phyloP scores from a whole-genome alignment of 2,888 invertebrate genomes.

The Portevinia maculata region DNA sequence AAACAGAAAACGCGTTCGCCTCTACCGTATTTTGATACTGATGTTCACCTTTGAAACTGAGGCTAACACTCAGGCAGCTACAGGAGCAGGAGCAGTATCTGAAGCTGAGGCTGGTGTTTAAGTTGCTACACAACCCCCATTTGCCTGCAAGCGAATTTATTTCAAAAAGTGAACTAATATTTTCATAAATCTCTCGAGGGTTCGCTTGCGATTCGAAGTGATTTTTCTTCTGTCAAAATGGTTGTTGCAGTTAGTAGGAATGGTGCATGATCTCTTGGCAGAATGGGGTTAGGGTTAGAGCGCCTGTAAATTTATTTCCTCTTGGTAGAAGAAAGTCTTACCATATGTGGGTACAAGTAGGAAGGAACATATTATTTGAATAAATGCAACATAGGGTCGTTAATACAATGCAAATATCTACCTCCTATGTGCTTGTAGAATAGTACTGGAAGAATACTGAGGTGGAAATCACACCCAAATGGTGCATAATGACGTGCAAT shows the following conservation, averaged over 20 bases:
- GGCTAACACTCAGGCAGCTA: constrained; percentile 14
- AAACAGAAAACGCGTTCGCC: constrained; percentile 56
- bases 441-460: no score
- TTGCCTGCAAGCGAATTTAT: constrained; percentile 67
- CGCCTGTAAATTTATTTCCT: no score
- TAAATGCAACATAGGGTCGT: no score
- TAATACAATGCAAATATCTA: no score
- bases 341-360: no score
- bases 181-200: constrained; percentile 69
- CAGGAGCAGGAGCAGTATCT: constrained; percentile 4
- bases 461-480: no score
- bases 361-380: no score
- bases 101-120: not conserved
- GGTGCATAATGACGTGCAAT: no score
- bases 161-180: constrained; percentile 69
- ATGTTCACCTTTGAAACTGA: constrained; percentile 47
- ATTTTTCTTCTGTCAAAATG: constrained; percentile 69
- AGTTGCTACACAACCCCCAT: constrained; percentile 30
- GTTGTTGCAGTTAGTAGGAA: constrained; percentile 24
- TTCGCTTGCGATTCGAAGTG: constrained; percentile 64
- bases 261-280: not conserved
- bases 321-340: not conserved
- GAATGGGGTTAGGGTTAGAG: no score
- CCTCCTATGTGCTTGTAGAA: no score
- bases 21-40: constrained; percentile 13